Evolutionary conservation across 1,140 invertebrate species (phyloP).

Genomic region (Bombus sibiricus): DNA sequence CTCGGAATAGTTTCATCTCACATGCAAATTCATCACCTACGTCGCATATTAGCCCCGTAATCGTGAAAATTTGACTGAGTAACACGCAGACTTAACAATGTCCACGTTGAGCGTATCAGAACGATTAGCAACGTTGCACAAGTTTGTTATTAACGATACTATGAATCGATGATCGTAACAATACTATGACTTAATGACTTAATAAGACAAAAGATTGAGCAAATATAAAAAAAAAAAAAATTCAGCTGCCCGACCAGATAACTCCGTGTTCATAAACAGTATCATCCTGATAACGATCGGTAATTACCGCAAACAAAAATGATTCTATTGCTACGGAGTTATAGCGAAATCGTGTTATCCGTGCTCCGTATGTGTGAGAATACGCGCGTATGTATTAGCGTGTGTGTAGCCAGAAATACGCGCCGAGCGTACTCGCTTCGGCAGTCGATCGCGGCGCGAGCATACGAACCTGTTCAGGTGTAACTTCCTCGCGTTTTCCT

Average conservation of each 20-base stretch:
- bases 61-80: background rate
- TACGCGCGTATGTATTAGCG: background rate
- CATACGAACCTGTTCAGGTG: conserved; percentile 52
- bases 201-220: background rate
- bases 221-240: background rate
- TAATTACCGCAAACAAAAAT: background rate
- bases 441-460: conserved; percentile 62
- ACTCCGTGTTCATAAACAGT: too few relatives aligned
- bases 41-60: background rate
- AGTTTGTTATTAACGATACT: background rate
- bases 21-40: conserved; percentile 47
- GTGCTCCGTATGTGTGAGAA: background rate
- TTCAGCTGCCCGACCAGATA: background rate
- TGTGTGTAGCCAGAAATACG: conserved; percentile 58
- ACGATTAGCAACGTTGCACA: background rate
- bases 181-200: background rate
- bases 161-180: background rate
- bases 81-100: background rate
- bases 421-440: conserved; percentile 41
- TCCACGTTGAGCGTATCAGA: background rate
- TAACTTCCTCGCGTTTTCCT: conserved; percentile 15
- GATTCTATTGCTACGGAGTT: background rate
- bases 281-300: background rate
- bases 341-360: background rate
- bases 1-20: conserved; percentile 20